Evolutionary conservation across 2,797 vertebrate species (phyloP).

Genomic region (Alosa sapidissima): DNA sequence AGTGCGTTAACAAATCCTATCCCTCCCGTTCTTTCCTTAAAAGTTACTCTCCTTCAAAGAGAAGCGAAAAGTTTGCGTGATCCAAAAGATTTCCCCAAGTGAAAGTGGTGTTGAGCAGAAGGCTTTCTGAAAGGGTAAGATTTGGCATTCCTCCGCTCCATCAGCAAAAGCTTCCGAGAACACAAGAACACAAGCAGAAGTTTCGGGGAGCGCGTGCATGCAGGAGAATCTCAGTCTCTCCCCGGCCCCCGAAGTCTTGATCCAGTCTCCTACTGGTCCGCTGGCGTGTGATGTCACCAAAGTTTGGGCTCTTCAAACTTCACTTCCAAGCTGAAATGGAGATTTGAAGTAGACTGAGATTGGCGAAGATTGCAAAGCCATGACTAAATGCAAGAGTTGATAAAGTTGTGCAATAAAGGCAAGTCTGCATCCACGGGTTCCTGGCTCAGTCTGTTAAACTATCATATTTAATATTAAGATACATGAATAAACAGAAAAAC

Average conservation of each 20-base stretch:
- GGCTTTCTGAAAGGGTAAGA: neutral
- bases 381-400: neutral
- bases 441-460: neutral
- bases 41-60: neutral
- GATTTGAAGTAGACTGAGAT: neutral
- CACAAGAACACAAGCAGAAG: constrained; percentile 40
- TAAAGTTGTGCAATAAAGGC: neutral
- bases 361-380: neutral
- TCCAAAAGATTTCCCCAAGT: neutral
- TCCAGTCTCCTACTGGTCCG: constrained; percentile 71
- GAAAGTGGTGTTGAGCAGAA: neutral
- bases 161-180: constrained; percentile 36
- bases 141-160: constrained; percentile 58
- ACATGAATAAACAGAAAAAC: neutral
- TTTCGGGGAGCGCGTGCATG: constrained; percentile 50
- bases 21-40: neutral
- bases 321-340: neutral
- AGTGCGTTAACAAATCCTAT: neutral
- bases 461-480: neutral
- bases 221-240: constrained; percentile 48
- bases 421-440: neutral
- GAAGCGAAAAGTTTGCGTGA: neutral
- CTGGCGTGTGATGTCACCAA: constrained; percentile 74
- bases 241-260: constrained; percentile 69
- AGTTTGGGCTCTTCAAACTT: constrained; percentile 42